Percentiles rank a stretch among this genome's conserved stretches.
Evolutionary conservation across 2,797 vertebrate genomes (phyloP).

Genomic region (Megalops cyprinoides): DNA sequence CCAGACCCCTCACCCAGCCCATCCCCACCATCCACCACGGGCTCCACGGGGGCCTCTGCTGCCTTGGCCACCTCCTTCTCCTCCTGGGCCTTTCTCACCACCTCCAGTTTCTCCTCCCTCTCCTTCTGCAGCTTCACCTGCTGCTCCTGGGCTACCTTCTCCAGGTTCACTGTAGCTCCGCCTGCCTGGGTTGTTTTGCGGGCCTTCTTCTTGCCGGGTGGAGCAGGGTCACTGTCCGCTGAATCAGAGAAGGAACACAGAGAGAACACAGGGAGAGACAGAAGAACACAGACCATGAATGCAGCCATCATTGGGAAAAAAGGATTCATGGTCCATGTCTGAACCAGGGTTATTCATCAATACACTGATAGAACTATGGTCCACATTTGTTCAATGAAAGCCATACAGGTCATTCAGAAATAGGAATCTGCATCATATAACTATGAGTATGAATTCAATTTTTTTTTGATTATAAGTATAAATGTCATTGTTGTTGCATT

Average conservation of each 20-base stretch:
- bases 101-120: slow-evolving; percentile 52
- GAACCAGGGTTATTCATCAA: no score
- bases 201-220: slow-evolving; percentile 48
- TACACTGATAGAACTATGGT: no score
- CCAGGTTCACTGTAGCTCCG: slow-evolving; percentile 52
- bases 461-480: no score
- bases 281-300: no score
- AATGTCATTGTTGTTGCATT: no score
- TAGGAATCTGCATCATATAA: no score
- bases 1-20: neutral
- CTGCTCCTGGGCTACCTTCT: slow-evolving; percentile 64
- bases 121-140: slow-evolving; percentile 59
- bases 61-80: neutral
- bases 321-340: no score
- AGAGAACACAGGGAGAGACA: neutral
- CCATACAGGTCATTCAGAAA: no score
- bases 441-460: no score
- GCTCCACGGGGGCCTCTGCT: neutral
- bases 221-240: slow-evolving; percentile 61
- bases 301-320: no score
- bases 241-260: slow-evolving; percentile 8
- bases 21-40: neutral
- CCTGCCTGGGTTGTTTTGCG: slow-evolving; percentile 54
- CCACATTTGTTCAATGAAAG: no score
- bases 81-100: neutral